These are phyloP conservation scores for Sylvia borin DNA, from an alignment of 2,797 vertebrate species.

Conservation along the genomic window DNA sequence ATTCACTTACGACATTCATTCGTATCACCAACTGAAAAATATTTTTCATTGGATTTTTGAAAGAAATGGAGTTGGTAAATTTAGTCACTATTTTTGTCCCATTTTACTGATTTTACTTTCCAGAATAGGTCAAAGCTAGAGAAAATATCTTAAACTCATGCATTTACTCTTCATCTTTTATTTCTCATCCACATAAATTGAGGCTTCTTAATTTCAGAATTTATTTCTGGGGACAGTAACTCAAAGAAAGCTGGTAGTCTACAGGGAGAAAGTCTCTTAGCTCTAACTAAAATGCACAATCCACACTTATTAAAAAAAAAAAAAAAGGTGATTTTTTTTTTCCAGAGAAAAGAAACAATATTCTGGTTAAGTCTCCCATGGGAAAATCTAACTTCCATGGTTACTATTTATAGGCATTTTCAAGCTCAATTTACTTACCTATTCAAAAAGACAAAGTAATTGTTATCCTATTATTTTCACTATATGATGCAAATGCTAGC, in stretches of 20 bases:
- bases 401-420: constrained; percentile 33
- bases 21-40: not conserved
- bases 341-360: not conserved
- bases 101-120: not conserved
- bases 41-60: not conserved
- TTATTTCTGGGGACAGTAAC: not conserved
- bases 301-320: constrained; percentile 3
- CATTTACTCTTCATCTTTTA: not conserved
- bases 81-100: not conserved
- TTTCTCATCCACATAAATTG: not conserved
- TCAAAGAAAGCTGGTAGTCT: not conserved
- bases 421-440: constrained; percentile 37
- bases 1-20: not conserved
- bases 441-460: constrained; percentile 27
- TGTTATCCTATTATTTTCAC: constrained; percentile 14
- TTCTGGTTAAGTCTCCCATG: not conserved
- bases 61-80: not conserved
- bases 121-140: not conserved
- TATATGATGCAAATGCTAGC: constrained; percentile 28
- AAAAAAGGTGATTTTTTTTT: not conserved
- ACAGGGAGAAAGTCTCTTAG: not conserved
- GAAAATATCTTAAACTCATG: not conserved
- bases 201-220: not conserved
- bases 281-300: not conserved
- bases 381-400: not conserved